phyloP scores from a whole-genome alignment of 2,888 invertebrate genomes.

The Molanna angustata region DNA sequence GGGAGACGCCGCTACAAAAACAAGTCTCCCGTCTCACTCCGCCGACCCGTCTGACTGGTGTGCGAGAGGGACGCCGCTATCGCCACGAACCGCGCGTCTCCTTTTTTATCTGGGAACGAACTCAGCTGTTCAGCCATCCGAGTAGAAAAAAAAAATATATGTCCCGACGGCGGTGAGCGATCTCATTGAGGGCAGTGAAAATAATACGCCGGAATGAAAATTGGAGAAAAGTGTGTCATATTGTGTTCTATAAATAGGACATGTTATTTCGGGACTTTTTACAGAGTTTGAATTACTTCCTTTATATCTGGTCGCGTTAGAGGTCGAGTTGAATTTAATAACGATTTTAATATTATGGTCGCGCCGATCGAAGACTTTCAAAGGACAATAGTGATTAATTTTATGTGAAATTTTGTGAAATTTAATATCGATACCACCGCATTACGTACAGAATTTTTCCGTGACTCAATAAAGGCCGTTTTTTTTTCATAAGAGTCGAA shows the following conservation, averaged over 20 bases:
- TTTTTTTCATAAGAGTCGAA: too few relatives aligned
- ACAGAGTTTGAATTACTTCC: too few relatives aligned
- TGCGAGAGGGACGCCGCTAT: slow-evolving; percentile 11
- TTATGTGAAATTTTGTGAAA: slow-evolving; percentile 6
- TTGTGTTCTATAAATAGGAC: too few relatives aligned
- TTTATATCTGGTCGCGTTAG: too few relatives aligned
- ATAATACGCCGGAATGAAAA: not conserved
- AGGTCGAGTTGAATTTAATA: slow-evolving; percentile 3
- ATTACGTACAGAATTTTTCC: too few relatives aligned
- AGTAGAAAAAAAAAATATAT: slow-evolving; percentile 14
- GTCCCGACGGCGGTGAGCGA: not conserved
- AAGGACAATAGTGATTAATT: slow-evolving; percentile 13
- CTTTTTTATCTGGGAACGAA: slow-evolving; percentile 17
- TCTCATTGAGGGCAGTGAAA: not conserved
- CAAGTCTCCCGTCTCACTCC: slow-evolving; percentile 18
- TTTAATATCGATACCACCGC: slow-evolving; percentile 9
- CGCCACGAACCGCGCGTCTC: slow-evolving; percentile 18
- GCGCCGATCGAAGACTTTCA: slow-evolving; percentile 13
- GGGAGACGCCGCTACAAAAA: slow-evolving; percentile 15
- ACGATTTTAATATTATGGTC: slow-evolving; percentile 16
- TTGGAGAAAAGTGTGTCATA: too few relatives aligned
- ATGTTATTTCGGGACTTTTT: too few relatives aligned
- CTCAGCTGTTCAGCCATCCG: slow-evolving; percentile 23
- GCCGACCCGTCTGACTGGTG: slow-evolving; percentile 4
- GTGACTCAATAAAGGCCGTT: too few relatives aligned